Evolutionary conservation across 2,113 vertebrate genomes (phyloP), one percentile per base, ranked within the genome.

Genomic region (Cephalopholis sonnerati): DNA sequence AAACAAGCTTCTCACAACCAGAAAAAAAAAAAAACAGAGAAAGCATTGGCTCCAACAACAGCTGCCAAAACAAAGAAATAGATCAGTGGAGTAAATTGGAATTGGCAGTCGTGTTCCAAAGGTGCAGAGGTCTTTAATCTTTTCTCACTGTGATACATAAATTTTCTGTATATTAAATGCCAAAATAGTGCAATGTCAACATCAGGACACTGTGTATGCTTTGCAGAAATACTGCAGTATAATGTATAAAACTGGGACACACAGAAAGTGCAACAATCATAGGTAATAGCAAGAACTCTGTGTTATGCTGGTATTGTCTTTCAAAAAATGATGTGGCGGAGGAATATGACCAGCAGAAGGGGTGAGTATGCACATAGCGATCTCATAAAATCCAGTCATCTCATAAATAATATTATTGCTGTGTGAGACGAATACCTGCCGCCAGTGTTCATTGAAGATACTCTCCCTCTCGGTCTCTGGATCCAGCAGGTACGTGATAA

Each of bases 401-500:
- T 76, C 13, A 25, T 15, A 41, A 50, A 55, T 50, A 65, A 41
- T 16, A 9, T 44, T 7, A 11, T 17, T 41, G 25, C 48, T 25
- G 27, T 61, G 57, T 68, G 61, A 62, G 55, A 68, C 39, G 46
- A 58, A 53, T 85, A 93, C 89, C 89, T 94, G 93, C 41, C 87
- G 88, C 95, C 95, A 95, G 82, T 95, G 94, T 75, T 95, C 94
- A 6, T 95, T 94, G 55, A 94, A 93, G 39, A 81, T 41, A 7
- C 22, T 64, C 63, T 91, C 58, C 27, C n/a, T 88, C 71, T 93
- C 89, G 0, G 89, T 94, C 68, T 92, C 82, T 11, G 89, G 85
- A 74, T 99, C 97, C 68, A 99, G 93, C 55, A 99, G 95, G 63
- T 98, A 99, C 0, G 96, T 95, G 78, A 98, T 90, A 67, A 99